Evolutionary conservation across 2,113 vertebrate genomes (phyloP), one percentile per base, ranked within the genome.

Genomic region (Noturus placidus): DNA sequence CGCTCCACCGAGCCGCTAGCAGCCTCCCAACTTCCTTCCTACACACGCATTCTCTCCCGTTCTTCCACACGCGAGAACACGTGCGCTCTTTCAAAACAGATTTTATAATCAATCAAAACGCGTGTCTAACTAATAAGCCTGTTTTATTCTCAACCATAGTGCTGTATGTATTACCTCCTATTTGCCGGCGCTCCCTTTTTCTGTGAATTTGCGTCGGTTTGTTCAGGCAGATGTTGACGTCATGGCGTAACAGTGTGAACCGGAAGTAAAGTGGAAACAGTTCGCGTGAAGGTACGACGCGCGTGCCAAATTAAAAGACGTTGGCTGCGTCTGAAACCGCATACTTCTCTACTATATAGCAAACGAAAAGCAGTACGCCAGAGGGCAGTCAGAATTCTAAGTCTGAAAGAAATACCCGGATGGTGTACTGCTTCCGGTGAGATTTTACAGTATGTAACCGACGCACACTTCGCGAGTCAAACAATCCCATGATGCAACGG

Each of bases 101-200:
- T 22, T 22, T 0, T 22, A 5, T 22, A 80, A 13, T 13, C 2
- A 35, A 0, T 38, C 6, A 81, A 13, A 78, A 3, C 15, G 1
- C 42, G 17, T 19, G 11, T 50, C 59, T 8, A 13, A 70, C 50
- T 27, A 52, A 72, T 1, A 52, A 78, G 9, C 33, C 27, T 2
- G 7, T 27, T 25, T 52, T 13, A 10, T 50, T 50, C 2, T 38
- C 2, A 38, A 77, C 22, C 2, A 15, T 35, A 78, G 61, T 38
- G 19, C 30, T 85, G 65, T 35, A 35, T 33, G 30, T 61, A 30
- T 77, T 90, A 90, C 89, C 89, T 90, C 83, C 87, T 54, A 10
- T 50, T 86, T 85, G 69, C 89, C 89, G 89, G 89, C 89, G 86
- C 86, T 77, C 84, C 89, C 79, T 90, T 88, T 88, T 87, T 88